phyloP scores from a whole-genome alignment of 2,888 invertebrate genomes.

The Achlya flavicornis region DNA sequence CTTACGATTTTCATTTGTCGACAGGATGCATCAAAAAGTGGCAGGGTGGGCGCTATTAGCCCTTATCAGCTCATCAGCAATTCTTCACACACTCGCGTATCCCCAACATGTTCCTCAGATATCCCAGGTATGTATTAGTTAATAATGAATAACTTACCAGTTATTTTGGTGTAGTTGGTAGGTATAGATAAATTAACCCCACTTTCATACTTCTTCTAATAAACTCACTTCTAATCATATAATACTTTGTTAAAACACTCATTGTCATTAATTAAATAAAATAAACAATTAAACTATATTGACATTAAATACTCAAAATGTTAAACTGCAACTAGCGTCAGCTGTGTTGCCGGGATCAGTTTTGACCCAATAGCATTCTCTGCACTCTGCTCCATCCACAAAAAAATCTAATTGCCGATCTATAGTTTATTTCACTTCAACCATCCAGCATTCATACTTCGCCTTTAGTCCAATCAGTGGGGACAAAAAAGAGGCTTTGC shows the following conservation, averaged over 20 bases:
- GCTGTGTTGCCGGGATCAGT: no score
- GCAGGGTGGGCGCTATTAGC: conserved; percentile 88
- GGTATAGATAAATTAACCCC: neutral
- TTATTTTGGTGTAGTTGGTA: neutral
- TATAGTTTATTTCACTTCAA: no score
- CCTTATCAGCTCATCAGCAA: conserved; percentile 86
- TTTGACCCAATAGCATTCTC: no score
- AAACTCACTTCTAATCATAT: neutral
- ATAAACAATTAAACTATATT: no score
- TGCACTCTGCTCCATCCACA: no score
- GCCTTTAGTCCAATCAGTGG: no score
- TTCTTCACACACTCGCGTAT: conserved; percentile 87
- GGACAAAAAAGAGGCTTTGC: no score
- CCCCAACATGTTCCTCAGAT: conserved; percentile 81
- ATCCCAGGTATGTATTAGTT: conserved; percentile 63
- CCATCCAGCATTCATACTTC: no score
- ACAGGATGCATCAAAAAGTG: conserved; percentile 86
- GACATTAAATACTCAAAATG: no score
- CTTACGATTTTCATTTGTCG: conserved; percentile 43
- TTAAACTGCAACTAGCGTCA: no score
- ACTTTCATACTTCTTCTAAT: neutral
- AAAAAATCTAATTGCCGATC: no score
- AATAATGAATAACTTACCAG: neutral
- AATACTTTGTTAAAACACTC: neutral
- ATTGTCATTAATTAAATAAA: no score